Evolutionary conservation across 2,113 vertebrate species (phyloP), one percentile per base, ranked within the genome.

Genomic region (Carassius carassius): DNA sequence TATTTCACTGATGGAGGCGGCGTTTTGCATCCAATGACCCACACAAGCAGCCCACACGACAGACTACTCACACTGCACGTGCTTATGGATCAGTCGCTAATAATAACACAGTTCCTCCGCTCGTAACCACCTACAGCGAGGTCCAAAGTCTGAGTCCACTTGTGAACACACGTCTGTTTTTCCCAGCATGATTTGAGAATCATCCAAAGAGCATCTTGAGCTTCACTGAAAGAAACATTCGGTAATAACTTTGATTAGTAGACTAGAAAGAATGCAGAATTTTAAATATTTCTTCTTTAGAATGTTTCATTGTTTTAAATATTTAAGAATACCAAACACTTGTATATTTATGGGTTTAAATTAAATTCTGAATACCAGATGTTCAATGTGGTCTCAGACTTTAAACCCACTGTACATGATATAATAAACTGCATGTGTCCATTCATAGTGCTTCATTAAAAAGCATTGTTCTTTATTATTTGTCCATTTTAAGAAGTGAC

Each of bases 31-130:
- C 21, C 58, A 63, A 1, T 79, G 56, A 79, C 21, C 77, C 77
- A 79, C 77, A 79, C 77, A 44, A 23, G 37, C 56, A 63, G 56
- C 77, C 77, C 58, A 41, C 77, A 44, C 77, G 63, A 79, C 58
- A 79, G 58, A 79, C 56, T 62, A 44, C 56, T n/a, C 77, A 47
- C 77, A 44, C 21, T 44, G 77, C 19, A 16, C 58, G 13, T 79
- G 58, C 56, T 25, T 79, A 63, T 41, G 19, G 76, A 78, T 60
- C 51, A 44, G 13, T 25, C 2, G n/a, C 77, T 79, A 10, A 63
- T 41, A 79, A 44, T 44, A 79, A 79, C 16, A 60, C 77, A 44
- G 56, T 60, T 63, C 58, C 77, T 63, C 58, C 58, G 11, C 70
- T 73, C 37, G 6, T n/a, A 73, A n/a, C 70, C 70, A 73, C 12